Percentiles rank a stretch among this genome's conserved stretches.
phyloP scores from a whole-genome alignment of 2,888 invertebrate genomes.

The Drosophila nigricruria region DNA sequence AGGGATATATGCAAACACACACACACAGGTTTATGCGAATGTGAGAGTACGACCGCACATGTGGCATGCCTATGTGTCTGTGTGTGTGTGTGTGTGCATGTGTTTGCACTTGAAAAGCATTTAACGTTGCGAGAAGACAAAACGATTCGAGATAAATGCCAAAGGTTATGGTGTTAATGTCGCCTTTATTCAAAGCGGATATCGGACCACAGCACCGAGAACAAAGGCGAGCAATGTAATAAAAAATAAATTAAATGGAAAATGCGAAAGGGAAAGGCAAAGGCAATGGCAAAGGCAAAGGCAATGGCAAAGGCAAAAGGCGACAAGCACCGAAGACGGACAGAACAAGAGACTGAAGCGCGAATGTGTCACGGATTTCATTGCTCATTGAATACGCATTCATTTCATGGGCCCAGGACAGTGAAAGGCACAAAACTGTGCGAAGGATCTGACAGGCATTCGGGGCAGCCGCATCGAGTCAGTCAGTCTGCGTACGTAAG shows the following conservation, averaged over 20 bases:
- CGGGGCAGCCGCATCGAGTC: conserved; percentile 80
- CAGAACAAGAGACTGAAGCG: conserved; percentile 53
- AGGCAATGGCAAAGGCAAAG: too few species aligned
- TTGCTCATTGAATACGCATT: conserved; percentile 82
- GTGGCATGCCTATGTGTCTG: conserved; percentile 34
- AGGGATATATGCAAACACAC: conserved; percentile 19
- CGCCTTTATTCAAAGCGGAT: conserved; percentile 81
- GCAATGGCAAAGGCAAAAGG: too few species aligned
- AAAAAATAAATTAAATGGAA: conserved; percentile 81
- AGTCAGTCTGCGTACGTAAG: conserved; percentile 82
- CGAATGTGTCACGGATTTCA: conserved; percentile 83
- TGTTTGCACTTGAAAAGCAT: conserved; percentile 75
- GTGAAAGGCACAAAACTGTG: conserved; percentile 44
- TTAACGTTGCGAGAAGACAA: conserved; percentile 61
- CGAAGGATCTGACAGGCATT: conserved; percentile 65
- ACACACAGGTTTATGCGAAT: conserved; percentile 1
- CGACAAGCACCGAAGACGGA: conserved; percentile 29
- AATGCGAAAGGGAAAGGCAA: conserved; percentile 58
- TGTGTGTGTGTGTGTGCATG: conserved; percentile 20
- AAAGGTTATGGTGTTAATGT: conserved; percentile 81
- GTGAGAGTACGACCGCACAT: conserved; percentile 39
- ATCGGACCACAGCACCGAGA: conserved; percentile 57
- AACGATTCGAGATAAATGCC: conserved; percentile 71
- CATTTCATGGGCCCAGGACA: conserved; percentile 66
- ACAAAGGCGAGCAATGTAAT: conserved; percentile 68